Conservation (phyloP, 1,140 invertebrate genomes). For the Chlorops oryzae region DNA sequence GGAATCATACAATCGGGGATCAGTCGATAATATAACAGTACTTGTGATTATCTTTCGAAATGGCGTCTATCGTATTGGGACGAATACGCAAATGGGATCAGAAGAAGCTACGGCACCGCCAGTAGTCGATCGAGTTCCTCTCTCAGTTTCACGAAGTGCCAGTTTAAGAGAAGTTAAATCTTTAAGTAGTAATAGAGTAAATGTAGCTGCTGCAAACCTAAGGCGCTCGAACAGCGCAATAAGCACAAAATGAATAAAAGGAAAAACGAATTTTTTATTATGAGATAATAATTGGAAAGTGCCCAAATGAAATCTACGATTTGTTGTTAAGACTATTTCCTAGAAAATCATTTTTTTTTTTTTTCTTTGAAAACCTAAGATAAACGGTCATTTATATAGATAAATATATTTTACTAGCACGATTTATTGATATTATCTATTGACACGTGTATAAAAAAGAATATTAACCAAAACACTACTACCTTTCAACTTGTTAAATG, state of each 20-base stretch:
- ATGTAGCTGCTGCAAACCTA: conserved; percentile 5
- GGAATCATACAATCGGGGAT: conserved; percentile 87
- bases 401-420: too few species aligned
- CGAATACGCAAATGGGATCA: neutral
- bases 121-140: too few species aligned
- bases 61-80: conserved; percentile 38
- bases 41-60: conserved; percentile 81
- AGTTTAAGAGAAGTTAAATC: neutral
- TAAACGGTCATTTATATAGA: too few species aligned
- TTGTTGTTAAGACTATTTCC: too few species aligned
- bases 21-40: conserved; percentile 93
- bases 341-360: too few species aligned
- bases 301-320: neutral
- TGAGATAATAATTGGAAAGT: neutral
- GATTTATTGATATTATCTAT: too few species aligned
- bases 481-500: too few species aligned
- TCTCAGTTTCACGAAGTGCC: too few species aligned
- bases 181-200: neutral
- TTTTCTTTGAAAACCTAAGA: too few species aligned
- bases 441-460: too few species aligned
- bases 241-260: neutral
- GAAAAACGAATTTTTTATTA: neutral
- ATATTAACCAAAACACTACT: too few species aligned
- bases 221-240: conserved; percentile 16
- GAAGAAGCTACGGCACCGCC: neutral